Base-by-base conservation (phyloP, 2,113 vertebrate species). In the Coptodon bakossiorum region DNA sequence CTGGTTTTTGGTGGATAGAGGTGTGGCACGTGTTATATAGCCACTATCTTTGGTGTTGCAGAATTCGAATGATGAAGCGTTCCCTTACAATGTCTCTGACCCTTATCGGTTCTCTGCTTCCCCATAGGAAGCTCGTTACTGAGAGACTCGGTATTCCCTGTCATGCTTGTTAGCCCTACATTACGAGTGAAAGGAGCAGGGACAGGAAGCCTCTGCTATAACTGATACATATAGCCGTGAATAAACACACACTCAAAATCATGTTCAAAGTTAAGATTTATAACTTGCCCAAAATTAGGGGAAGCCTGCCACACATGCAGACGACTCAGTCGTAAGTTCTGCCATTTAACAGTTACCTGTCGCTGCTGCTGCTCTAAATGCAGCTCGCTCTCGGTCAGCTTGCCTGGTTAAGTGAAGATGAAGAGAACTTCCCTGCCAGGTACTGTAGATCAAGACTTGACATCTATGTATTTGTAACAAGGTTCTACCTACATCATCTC, bases 401-500 rank as follows among this genome's bases (percentile, higher is more conserved):
- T 5, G 27, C 76, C 82, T 89, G 87, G 88, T 92, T 94, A 94
- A 93, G 92, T 71, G 84, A 88, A 94, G 52, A 94, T 91, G 56
- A 92, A 92, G 86, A 87, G 81, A 91, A 87, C 80, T 73, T 90
- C 79, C 71, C 82, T 87, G 84, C 83, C 85, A 88, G 87, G 91
- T 91, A 88, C 29, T 83, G 84, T 24, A 89, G 89, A 91, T 93
- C 88, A 92, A 86, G 81, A 89, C 89, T 87, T 93, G 92, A 94
- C 94, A 92, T 86, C 71, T 10, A 27, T 88, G 88, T 88, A 92
- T 93, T 91, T 94, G 91, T 87, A 93, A 87, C 61, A 76, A 86
- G 87, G 76, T 63, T 89, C 82, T 86, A 93, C 93, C 90, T 88
- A 48, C 36, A 22, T 73, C 78, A 56, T 84, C 92, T 93, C 93